Conservation (phyloP, 1,140 invertebrate genomes). For the Bombus affinis region DNA sequence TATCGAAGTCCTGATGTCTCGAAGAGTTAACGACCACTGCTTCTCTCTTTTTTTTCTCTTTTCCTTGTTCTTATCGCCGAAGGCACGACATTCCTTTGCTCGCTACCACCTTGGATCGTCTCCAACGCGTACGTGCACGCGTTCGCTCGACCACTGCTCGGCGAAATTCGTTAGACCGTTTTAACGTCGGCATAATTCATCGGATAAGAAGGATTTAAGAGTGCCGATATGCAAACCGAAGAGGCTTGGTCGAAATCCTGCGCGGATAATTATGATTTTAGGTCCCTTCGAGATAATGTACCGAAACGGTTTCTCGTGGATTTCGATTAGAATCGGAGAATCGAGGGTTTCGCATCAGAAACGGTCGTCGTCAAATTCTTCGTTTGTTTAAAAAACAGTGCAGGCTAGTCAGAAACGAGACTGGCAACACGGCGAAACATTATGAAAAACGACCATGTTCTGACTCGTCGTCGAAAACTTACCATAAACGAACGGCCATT, state of each 20-base stretch:
- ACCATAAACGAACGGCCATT: conserved; percentile 77
- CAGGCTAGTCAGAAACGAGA: background rate
- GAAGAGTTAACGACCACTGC: background rate
- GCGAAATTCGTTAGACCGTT: conserved; percentile 12
- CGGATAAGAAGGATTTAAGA: conserved; percentile 61
- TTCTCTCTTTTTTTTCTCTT: background rate
- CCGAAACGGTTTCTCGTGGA: background rate
- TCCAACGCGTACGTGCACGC: conserved; percentile 4
- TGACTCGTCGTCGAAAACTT: conserved; percentile 46
- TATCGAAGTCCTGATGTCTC: background rate
- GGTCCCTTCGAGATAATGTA: background rate
- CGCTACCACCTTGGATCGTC: conserved; percentile 18
- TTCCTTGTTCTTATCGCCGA: background rate
- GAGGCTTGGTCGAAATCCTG: background rate
- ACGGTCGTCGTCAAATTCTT: background rate
- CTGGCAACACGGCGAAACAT: background rate
- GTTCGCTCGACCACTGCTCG: background rate
- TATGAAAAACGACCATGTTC: too few relatives aligned
- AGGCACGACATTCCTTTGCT: background rate
- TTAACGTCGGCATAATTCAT: conserved; percentile 54
- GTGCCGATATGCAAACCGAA: conserved; percentile 10
- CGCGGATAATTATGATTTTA: conserved; percentile 34
- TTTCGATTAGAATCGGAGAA: background rate
- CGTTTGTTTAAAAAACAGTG: background rate
- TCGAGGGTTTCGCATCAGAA: background rate